Evolutionary conservation across 2,113 vertebrate species (phyloP).

Genomic region (Vulpes ferrilata): DNA sequence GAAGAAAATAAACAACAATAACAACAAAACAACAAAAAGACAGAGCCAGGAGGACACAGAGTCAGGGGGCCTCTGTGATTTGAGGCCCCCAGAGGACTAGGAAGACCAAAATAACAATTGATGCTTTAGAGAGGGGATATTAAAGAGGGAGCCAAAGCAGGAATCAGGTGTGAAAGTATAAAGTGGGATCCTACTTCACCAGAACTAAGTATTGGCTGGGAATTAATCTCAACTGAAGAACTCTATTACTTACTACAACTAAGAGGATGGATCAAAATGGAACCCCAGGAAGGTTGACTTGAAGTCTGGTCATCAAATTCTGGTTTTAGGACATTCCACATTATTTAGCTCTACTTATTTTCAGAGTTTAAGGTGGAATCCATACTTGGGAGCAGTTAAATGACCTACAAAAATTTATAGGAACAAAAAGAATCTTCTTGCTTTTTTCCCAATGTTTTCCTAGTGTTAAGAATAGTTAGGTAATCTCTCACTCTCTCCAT

Average conservation of each 20-base stretch:
- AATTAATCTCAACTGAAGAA: background rate
- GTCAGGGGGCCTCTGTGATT: background rate
- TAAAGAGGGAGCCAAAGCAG: background rate
- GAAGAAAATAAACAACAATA: background rate
- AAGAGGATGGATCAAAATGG: background rate
- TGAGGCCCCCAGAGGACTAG: background rate
- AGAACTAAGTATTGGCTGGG: background rate
- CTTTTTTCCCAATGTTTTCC: background rate
- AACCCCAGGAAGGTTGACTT: background rate
- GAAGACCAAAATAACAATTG: background rate
- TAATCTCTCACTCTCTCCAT: background rate
- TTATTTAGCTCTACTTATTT: conserved; percentile 52
- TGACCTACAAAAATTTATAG: background rate
- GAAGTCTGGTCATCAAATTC: conserved; percentile 26
- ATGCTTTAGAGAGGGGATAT: background rate
- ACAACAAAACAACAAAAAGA: background rate
- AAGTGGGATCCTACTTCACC: background rate
- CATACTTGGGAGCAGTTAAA: background rate
- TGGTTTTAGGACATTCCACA: background rate
- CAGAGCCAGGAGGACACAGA: background rate
- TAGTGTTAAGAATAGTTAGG: background rate
- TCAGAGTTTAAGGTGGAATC: background rate
- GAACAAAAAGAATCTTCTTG: background rate
- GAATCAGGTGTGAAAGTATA: background rate
- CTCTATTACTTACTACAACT: background rate